Base-by-base conservation (phyloP, 2,888 invertebrate species). In the Leptinotarsa rubiginosa region DNA sequence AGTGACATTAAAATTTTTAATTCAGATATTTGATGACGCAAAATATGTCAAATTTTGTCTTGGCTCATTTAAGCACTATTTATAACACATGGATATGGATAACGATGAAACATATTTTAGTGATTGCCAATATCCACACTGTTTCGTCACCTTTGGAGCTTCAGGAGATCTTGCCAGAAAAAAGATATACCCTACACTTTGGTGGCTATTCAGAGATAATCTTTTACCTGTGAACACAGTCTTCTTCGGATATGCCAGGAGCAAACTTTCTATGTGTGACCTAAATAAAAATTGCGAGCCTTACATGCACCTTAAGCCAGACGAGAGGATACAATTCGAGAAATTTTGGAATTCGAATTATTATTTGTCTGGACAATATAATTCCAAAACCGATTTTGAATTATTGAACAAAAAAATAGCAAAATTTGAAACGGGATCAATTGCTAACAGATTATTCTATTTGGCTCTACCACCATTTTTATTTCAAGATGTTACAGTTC, bases 171-270 rank as follows among this genome's bases (percentile, higher is more conserved):
- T 99, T 82, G 99, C 99, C 0, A 96, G 95, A 87, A 99, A 99
- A 90, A 99, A 99, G 89, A 99, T 99, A 84, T 99, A 98, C 87
- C 99, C 99, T 1, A 99, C 99, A 0, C 90, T 99, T 78, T 99
- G 98, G 98, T 97, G 96, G 93, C 90, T 99, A 50, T 99, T 92
- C 87, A 92, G 97, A 70, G 99, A 99, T 88, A 94, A 95, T 84
- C 90, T 99, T 65, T 88, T 99, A 74, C 99, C 99, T 0, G 90
- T 91, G 76, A 92, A 94, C 68, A 98, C 97, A 0, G 91, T 91
- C 77, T 96, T 99, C 88, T 92, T 96, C 86, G 99, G 99, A 69
- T 99, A 98, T 89, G 97, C 99, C 13, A 92, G 99, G 75, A 96
- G 96, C 74, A 93, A 95, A 83, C 90, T 97, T 80, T 92, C 93